Conservation (phyloP, 2,888 invertebrate genomes). For the Neoitamus cyanurus region DNA sequence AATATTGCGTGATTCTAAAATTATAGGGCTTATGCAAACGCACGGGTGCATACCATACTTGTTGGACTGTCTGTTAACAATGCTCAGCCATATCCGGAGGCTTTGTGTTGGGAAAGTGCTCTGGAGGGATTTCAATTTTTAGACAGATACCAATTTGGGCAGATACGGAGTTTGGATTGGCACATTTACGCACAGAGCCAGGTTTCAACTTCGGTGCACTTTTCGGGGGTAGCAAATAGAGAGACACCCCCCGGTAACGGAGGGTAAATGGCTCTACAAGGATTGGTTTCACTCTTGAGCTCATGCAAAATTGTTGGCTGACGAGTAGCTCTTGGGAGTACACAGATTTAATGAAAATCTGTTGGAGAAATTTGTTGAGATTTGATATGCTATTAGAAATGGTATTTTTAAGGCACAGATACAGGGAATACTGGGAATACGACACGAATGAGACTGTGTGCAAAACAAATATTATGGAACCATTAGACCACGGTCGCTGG, state of each 20-base stretch:
- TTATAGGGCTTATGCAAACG: background rate
- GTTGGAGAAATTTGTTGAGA: background rate
- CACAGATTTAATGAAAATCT: background rate
- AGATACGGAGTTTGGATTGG: background rate
- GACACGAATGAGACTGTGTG: too few species aligned
- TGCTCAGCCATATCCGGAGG: background rate
- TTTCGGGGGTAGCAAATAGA: background rate
- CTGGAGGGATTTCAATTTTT: background rate
- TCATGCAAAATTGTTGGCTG: background rate
- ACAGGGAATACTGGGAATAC: too few species aligned
- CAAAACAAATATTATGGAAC: too few species aligned
- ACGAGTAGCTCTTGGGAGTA: background rate
- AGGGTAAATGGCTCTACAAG: background rate
- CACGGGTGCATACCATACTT: background rate
- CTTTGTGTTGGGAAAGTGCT: background rate
- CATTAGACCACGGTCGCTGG: too few species aligned
- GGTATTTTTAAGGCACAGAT: too few species aligned
- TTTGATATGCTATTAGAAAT: too few species aligned
- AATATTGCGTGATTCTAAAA: slow-evolving; percentile 25
- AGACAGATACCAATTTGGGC: background rate
- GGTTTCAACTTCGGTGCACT: background rate
- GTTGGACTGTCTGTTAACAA: slow-evolving; percentile 20
- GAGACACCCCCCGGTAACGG: background rate
- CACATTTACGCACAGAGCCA: background rate
- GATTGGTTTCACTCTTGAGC: background rate